Conservation (phyloP, 2,888 invertebrate genomes). For the Acleris laterana region DNA sequence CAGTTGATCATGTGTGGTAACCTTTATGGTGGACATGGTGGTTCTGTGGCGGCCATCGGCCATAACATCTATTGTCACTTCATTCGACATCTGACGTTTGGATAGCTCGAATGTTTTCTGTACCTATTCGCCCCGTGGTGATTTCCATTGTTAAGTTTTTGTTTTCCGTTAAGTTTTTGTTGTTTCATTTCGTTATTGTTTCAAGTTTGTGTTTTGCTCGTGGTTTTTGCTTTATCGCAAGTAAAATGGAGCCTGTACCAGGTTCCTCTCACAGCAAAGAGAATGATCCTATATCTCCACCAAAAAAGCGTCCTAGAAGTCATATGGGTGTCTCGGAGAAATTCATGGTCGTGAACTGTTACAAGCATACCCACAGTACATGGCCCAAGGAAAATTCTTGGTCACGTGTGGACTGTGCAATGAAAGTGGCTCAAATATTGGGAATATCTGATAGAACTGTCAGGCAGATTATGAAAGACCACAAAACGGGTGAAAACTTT, state of each 20-base stretch:
- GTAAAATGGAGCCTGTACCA: constrained; percentile 12
- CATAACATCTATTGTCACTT: no score
- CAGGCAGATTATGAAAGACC: constrained; percentile 7
- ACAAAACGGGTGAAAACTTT: constrained; percentile 8
- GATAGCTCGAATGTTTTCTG: no score
- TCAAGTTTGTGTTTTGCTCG: no score
- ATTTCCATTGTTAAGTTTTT: no score
- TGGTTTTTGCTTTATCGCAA: no score
- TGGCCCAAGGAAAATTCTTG: constrained; percentile 5
- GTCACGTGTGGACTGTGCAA: constrained; percentile 8
- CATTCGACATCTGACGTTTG: no score
- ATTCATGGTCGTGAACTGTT: constrained; percentile 1
- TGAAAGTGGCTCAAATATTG: constrained; percentile 8
- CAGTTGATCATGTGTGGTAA: neutral
- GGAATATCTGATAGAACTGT: constrained; percentile 7
- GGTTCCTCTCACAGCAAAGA: constrained; percentile 10
- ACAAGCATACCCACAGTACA: constrained; percentile 9
- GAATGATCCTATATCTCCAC: constrained; percentile 7
- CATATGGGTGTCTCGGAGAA: constrained; percentile 1
- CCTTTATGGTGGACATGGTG: no score
- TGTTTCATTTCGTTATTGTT: no score
- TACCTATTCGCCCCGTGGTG: no score
- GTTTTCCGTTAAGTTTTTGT: no score
- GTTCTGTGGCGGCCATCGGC: no score
- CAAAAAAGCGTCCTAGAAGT: constrained; percentile 10